Conservation (phyloP, 2,888 invertebrate genomes). For the Drosophila putrida region DNA sequence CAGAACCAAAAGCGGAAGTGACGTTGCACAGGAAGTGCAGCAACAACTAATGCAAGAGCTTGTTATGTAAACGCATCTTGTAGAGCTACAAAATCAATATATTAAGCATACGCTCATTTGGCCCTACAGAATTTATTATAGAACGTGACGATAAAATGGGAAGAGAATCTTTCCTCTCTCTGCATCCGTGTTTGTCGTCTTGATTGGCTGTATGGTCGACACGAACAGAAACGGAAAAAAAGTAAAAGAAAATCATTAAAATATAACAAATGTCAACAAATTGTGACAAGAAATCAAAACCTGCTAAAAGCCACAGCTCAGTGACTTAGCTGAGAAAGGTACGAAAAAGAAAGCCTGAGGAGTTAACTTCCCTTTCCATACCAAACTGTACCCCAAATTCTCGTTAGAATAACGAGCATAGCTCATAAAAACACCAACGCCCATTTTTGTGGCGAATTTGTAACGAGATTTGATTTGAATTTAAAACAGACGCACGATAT, state of each 20-base stretch:
- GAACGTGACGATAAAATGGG: conserved; percentile 44
- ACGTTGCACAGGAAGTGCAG: conserved; percentile 66
- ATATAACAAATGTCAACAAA: conserved; percentile 78
- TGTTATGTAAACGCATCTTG: conserved; percentile 46
- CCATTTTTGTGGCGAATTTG: conserved; percentile 59
- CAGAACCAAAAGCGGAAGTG: conserved; percentile 41
- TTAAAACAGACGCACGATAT: conserved; percentile 74
- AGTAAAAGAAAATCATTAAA: conserved; percentile 14
- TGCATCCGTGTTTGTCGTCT: conserved; percentile 49
- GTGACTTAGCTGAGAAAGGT: conserved; percentile 48
- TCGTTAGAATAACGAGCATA: conserved; percentile 54
- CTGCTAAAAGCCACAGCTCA: conserved; percentile 55
- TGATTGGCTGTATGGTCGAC: conserved; percentile 70
- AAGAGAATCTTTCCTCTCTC: conserved; percentile 15
- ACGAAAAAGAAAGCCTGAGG: conserved; percentile 3
- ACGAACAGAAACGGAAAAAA: conserved; percentile 26
- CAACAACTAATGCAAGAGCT: conserved; percentile 16
- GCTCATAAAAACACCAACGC: conserved; percentile 42
- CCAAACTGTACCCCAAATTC: not conserved
- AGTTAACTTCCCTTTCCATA: not conserved
- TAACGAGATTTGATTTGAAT: conserved; percentile 82
- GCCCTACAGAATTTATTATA: conserved; percentile 25
- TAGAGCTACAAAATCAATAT: conserved; percentile 70
- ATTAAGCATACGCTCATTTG: conserved; percentile 67
- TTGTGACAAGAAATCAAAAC: conserved; percentile 81